Percentiles rank a stretch among this genome's conserved stretches.
Evolutionary conservation across 2,797 vertebrate genomes (phyloP).

Genomic region (Triplophysa yarkandensis): DNA sequence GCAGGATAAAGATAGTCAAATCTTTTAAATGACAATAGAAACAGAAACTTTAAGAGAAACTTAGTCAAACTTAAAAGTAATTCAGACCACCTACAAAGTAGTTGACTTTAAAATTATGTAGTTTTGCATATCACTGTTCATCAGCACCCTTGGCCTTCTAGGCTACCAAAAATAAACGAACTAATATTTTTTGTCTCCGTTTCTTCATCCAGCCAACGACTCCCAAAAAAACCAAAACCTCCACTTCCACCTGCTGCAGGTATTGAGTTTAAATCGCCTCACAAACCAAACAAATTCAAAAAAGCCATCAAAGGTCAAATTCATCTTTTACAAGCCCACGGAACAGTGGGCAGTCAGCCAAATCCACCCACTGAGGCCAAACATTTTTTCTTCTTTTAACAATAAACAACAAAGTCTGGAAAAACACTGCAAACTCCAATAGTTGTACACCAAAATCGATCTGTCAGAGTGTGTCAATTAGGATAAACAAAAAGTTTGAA

Average conservation of each 20-base stretch:
- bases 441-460: slow-evolving; percentile 35
- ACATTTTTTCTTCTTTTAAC: slow-evolving; percentile 2
- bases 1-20: no score
- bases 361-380: not conserved
- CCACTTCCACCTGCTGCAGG: not conserved
- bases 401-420: not conserved
- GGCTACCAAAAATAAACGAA: not conserved
- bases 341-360: not conserved
- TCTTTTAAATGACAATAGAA: no score
- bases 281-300: slow-evolving; percentile 23
- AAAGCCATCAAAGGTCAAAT: slow-evolving; percentile 25
- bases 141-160: not conserved
- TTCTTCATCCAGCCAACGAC: not conserved
- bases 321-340: not conserved
- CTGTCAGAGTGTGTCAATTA: slow-evolving; percentile 53
- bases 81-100: not conserved
- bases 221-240: not conserved
- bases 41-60: no score
- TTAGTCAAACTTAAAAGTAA: no score
- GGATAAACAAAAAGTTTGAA: slow-evolving; percentile 16
- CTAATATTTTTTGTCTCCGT: not conserved
- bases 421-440: not conserved
- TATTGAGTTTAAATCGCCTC: slow-evolving; percentile 3
- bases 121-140: not conserved
- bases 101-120: not conserved